phyloP scores from a whole-genome alignment of 2,888 invertebrate genomes.

The Camptogramma bilineatum region DNA sequence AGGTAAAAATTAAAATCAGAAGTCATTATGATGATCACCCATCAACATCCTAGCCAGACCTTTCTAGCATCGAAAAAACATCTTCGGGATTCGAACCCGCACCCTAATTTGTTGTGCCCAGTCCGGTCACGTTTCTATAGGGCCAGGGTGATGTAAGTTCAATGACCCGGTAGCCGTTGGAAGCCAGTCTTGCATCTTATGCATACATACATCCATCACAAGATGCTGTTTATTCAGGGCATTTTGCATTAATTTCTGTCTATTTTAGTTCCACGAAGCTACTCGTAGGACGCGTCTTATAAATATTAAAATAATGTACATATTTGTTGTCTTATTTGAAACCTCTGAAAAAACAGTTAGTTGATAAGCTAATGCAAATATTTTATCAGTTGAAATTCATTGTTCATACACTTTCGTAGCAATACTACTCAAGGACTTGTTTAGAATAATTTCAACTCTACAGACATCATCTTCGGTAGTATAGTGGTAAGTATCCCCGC shows the following conservation, averaged over 20 bases:
- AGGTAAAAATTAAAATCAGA: too few relatives aligned
- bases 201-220: slow-evolving; percentile 2
- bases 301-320: too few relatives aligned
- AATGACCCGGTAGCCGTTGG: not conserved
- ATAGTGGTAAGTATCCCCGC: slow-evolving; percentile 86
- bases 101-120: not conserved
- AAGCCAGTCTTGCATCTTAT: not conserved
- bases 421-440: not conserved
- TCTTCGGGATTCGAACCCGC: not conserved
- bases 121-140: not conserved
- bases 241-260: not conserved
- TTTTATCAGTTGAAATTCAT: not conserved
- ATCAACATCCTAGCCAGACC: too few relatives aligned
- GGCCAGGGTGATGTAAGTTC: not conserved
- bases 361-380: not conserved
- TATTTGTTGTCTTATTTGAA: too few relatives aligned
- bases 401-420: not conserved
- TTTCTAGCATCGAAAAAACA: not conserved
- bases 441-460: not conserved
- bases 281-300: not conserved
- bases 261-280: not conserved
- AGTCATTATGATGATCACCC: too few relatives aligned
- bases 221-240: not conserved
- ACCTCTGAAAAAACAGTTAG: not conserved
- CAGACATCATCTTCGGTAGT: slow-evolving; percentile 76